These are phyloP conservation scores for Lithobates sylvaticus DNA, from an alignment of 2,797 vertebrate species.

Conservation along the genomic window DNA sequence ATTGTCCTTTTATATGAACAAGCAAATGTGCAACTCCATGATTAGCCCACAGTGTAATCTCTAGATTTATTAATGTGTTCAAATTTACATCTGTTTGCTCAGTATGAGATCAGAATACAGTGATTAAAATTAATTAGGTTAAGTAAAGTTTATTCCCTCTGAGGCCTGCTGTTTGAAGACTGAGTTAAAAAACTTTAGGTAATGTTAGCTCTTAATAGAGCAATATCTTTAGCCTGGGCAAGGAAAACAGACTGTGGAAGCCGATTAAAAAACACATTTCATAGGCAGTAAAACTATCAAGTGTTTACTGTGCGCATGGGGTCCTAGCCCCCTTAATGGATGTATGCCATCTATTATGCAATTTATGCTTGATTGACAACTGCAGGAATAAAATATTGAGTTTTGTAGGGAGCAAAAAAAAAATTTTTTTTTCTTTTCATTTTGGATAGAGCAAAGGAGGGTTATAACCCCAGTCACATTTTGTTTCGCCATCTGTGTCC, in stretches of 20 bases:
- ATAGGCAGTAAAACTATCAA: neutral
- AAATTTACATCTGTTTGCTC: conserved; percentile 85
- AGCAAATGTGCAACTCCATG: conserved; percentile 77
- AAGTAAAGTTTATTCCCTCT: conserved; percentile 84
- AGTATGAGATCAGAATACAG: conserved; percentile 84
- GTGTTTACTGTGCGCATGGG: neutral
- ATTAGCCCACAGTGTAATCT: conserved; percentile 81
- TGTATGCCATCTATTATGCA: neutral
- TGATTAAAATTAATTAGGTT: conserved; percentile 89
- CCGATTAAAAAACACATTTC: conserved; percentile 9
- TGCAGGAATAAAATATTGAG: neutral
- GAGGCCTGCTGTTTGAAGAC: conserved; percentile 74
- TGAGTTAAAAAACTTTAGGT: conserved; percentile 71
- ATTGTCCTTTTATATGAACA: conserved; percentile 13
- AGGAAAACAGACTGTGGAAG: neutral
- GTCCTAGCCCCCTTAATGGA: too few species aligned
- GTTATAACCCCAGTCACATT: too few species aligned
- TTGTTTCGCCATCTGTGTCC: too few species aligned
- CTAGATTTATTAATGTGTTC: conserved; percentile 81
- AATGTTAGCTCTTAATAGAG: conserved; percentile 76
- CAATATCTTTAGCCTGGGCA: conserved; percentile 15
- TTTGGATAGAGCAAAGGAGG: too few species aligned
- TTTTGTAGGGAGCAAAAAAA: too few species aligned
- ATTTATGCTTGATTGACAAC: neutral
- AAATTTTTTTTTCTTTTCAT: too few species aligned